Conservation (phyloP, 2,797 vertebrate genomes). For the Pristis pectinata region DNA sequence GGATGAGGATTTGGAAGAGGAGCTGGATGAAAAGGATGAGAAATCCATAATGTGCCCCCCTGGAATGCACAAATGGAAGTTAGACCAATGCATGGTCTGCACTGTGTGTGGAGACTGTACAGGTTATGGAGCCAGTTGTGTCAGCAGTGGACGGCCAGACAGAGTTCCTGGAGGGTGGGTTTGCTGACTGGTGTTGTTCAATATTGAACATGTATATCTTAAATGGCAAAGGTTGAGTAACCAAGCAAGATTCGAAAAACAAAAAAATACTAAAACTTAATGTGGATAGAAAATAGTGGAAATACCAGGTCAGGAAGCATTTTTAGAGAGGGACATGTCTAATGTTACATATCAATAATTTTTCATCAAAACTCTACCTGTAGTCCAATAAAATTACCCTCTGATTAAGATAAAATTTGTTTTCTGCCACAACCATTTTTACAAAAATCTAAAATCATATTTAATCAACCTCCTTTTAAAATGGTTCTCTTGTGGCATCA, state of each 20-base stretch:
- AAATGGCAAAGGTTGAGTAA: neutral
- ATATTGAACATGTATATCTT: neutral
- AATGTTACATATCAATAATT: neutral
- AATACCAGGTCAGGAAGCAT: neutral
- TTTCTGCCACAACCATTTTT: neutral
- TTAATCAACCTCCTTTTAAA: neutral
- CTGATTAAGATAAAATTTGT: neutral
- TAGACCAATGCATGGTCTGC: conserved; percentile 99
- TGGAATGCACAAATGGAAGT: conserved; percentile 97
- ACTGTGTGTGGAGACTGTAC: conserved; percentile 97
- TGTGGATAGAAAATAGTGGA: neutral
- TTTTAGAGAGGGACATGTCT: neutral
- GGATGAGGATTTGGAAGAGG: conserved; percentile 97
- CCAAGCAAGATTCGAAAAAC: neutral
- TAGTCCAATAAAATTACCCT: neutral
- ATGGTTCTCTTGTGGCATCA: neutral
- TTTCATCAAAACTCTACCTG: neutral
- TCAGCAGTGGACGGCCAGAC: conserved; percentile 94
- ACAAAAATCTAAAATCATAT: neutral
- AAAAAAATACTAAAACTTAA: neutral
- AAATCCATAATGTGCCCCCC: conserved; percentile 99
- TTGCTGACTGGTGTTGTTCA: neutral
- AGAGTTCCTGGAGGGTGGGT: conserved; percentile 92
- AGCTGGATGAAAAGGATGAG: conserved; percentile 95
- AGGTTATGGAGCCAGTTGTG: conserved; percentile 94